These are phyloP conservation scores for Sprattus sprattus DNA, from an alignment of 2,113 vertebrate genomes.

Conservation along the genomic window DNA sequence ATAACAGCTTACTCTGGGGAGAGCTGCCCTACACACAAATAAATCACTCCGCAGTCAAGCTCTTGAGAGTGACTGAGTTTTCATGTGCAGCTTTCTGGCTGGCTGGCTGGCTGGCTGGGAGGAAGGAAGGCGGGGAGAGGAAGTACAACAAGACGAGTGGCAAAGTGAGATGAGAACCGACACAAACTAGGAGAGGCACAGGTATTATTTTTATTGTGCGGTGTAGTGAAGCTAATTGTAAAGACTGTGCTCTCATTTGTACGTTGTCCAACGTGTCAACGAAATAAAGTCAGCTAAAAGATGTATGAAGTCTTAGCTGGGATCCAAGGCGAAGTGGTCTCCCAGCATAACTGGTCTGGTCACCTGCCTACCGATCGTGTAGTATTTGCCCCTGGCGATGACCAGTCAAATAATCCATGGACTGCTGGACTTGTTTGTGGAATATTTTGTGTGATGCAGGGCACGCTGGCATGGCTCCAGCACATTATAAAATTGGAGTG, in stretches of 20 bases:
- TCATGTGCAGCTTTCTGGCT: slow-evolving; percentile 16
- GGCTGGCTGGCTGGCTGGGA: not conserved
- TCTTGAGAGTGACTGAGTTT: slow-evolving; percentile 53
- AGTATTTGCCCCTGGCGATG: not conserved
- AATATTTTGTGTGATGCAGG: not conserved
- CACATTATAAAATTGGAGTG: not conserved
- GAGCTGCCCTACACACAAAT: slow-evolving; percentile 61
- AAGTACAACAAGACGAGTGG: slow-evolving; percentile 17
- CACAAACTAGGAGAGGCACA: not conserved
- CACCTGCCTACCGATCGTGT: not conserved
- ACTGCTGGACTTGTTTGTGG: not conserved
- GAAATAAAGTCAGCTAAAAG: not conserved
- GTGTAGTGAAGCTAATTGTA: not conserved
- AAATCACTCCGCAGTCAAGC: slow-evolving; percentile 57
- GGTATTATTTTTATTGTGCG: not conserved
- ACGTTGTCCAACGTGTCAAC: not conserved
- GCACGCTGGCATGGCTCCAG: not conserved
- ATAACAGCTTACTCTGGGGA: slow-evolving; percentile 64
- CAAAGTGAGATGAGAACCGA: not conserved
- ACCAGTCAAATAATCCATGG: not conserved
- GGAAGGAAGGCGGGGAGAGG: slow-evolving; percentile 15
- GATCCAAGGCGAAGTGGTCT: too few species aligned
- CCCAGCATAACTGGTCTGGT: not conserved
- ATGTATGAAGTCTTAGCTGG: too few species aligned
- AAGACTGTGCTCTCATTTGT: not conserved